Evolutionary conservation across 2,888 invertebrate species (phyloP).

Genomic region (Rapana venosa): DNA sequence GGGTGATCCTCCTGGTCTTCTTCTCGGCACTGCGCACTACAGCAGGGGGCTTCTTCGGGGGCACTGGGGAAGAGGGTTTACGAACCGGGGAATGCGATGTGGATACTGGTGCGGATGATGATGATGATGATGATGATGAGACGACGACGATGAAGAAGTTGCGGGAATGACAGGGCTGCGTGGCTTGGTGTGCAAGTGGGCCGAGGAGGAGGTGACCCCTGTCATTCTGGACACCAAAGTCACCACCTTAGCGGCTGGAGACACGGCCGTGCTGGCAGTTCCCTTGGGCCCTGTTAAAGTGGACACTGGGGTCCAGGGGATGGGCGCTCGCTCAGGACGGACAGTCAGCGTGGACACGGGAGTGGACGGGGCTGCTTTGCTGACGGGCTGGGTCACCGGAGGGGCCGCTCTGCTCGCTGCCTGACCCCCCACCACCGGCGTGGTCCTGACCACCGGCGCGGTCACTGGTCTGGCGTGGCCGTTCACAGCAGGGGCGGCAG

Average conservation of each 20-base stretch:
- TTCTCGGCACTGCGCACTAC: constrained; percentile 8
- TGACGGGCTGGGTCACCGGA: background rate
- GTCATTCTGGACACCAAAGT: constrained; percentile 40
- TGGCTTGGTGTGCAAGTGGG: constrained; percentile 13
- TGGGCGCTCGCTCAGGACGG: constrained; percentile 22
- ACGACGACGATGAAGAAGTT: background rate
- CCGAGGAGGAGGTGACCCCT: background rate
- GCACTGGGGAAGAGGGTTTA: constrained; percentile 5
- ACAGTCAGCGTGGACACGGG: background rate
- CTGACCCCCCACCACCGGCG: background rate
- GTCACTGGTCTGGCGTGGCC: background rate
- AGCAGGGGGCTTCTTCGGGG: background rate
- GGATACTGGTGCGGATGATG: background rate
- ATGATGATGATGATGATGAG: background rate
- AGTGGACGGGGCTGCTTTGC: background rate
- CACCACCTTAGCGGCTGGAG: constrained; percentile 23
- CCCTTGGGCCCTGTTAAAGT: constrained; percentile 26
- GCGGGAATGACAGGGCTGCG: background rate
- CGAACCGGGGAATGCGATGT: background rate
- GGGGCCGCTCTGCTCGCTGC: background rate
- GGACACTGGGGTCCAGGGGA: constrained; percentile 7
- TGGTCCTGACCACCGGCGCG: background rate
- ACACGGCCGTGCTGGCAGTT: constrained; percentile 20
- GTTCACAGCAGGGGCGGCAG: background rate
- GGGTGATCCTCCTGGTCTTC: constrained; percentile 35